Evolutionary conservation across 2,888 invertebrate species (phyloP).

Genomic region (Agrotis puta): DNA sequence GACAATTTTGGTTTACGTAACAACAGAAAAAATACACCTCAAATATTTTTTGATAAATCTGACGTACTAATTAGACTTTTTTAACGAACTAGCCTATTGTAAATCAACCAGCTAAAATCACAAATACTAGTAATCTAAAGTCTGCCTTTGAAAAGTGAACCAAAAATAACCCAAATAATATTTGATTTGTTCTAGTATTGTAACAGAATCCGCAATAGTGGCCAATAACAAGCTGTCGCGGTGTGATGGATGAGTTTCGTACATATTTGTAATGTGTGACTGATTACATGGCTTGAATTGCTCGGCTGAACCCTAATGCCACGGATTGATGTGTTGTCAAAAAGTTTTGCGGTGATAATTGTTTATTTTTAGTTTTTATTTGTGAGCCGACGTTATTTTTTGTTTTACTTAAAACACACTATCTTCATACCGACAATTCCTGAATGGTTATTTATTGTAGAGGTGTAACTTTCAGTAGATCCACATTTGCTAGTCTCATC

Average conservation of each 20-base stretch:
- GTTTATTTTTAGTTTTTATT: constrained; percentile 10
- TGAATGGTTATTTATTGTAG: too few species aligned
- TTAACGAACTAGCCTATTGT: background rate
- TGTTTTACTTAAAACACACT: too few species aligned
- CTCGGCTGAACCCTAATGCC: background rate
- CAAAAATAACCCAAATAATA: constrained; percentile 7
- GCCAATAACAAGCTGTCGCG: constrained; percentile 68
- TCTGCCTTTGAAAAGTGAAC: background rate
- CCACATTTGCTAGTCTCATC: too few species aligned
- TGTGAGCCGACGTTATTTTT: background rate
- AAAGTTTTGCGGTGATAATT: constrained; percentile 2
- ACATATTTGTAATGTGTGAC: constrained; percentile 60
- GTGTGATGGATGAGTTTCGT: constrained; percentile 68
- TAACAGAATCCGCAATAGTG: constrained; percentile 28
- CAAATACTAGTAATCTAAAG: background rate
- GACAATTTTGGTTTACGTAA: too few species aligned
- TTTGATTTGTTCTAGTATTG: constrained; percentile 15
- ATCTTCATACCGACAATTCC: too few species aligned
- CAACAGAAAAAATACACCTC: too few species aligned
- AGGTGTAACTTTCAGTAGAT: too few species aligned
- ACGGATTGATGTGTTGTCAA: constrained; percentile 17
- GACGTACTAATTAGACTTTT: too few species aligned
- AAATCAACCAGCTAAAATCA: background rate
- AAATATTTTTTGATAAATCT: too few species aligned
- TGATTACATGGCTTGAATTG: constrained; percentile 51